Evolutionary conservation across 2,113 vertebrate species (phyloP).

Genomic region (Capreolus pygargus): DNA sequence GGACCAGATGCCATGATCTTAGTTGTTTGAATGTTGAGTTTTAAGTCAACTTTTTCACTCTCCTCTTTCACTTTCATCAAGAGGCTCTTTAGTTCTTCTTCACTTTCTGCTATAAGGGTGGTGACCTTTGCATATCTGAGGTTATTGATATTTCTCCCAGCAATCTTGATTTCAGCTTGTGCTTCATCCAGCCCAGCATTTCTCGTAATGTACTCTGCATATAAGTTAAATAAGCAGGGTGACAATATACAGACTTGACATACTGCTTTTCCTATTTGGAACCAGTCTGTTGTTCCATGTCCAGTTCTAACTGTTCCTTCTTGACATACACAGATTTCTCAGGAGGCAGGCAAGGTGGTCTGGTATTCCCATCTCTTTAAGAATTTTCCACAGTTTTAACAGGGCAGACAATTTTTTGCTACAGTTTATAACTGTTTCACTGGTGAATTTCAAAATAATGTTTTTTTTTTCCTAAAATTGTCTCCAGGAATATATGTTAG

Average conservation of each 20-base stretch:
- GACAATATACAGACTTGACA: neutral
- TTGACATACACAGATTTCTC: neutral
- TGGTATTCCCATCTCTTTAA: neutral
- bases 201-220: neutral
- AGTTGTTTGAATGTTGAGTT: neutral
- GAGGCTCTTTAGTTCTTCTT: neutral
- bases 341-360: neutral
- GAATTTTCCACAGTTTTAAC: neutral
- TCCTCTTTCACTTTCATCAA: neutral
- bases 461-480: neutral
- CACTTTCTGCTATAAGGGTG: neutral
- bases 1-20: neutral
- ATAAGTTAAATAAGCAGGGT: neutral
- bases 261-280: neutral
- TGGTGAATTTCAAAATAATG: conserved; percentile 18
- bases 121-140: neutral
- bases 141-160: neutral
- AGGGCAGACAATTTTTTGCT: neutral
- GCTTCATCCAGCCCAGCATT: neutral
- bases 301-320: neutral
- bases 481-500: neutral
- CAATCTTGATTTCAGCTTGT: neutral
- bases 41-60: neutral
- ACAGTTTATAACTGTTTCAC: neutral
- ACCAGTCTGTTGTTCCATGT: neutral